Conservation (phyloP, 2,797 vertebrate species). For the Prunella strophiata region DNA sequence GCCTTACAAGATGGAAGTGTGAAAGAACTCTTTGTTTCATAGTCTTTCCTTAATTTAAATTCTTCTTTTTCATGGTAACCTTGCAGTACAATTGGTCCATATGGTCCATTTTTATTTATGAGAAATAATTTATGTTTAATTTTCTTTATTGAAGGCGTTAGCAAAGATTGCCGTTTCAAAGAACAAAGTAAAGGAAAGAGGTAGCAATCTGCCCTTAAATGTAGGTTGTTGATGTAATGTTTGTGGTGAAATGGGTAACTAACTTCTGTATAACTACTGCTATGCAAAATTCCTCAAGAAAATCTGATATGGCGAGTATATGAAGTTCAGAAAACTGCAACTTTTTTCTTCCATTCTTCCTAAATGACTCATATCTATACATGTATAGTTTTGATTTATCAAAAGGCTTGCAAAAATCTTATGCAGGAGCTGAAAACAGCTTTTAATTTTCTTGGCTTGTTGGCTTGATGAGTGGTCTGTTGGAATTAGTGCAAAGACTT, state of each 20-base stretch:
- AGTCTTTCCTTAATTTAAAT: slow-evolving; percentile 26
- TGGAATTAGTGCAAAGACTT: background rate
- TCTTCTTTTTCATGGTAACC: slow-evolving; percentile 7
- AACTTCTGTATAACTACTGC: background rate
- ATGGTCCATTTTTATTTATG: slow-evolving; percentile 23
- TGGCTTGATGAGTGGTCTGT: background rate
- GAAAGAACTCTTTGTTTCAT: slow-evolving; percentile 47
- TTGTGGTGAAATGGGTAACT: background rate
- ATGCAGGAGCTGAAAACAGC: background rate
- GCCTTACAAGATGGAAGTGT: background rate
- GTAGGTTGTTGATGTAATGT: background rate
- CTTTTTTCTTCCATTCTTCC: background rate
- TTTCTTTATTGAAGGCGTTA: background rate
- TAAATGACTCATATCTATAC: background rate
- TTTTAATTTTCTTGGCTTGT: slow-evolving; percentile 3
- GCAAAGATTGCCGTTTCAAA: background rate
- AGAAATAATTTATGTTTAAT: background rate
- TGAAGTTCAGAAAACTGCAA: background rate
- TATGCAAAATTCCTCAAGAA: background rate
- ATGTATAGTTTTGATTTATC: background rate
- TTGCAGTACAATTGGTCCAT: slow-evolving; percentile 13
- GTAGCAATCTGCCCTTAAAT: background rate
- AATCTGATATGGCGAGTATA: background rate
- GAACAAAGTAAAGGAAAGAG: background rate
- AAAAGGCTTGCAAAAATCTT: background rate